Evolutionary conservation across 2,888 invertebrate species (phyloP).

Genomic region (Xylophagus ater): DNA sequence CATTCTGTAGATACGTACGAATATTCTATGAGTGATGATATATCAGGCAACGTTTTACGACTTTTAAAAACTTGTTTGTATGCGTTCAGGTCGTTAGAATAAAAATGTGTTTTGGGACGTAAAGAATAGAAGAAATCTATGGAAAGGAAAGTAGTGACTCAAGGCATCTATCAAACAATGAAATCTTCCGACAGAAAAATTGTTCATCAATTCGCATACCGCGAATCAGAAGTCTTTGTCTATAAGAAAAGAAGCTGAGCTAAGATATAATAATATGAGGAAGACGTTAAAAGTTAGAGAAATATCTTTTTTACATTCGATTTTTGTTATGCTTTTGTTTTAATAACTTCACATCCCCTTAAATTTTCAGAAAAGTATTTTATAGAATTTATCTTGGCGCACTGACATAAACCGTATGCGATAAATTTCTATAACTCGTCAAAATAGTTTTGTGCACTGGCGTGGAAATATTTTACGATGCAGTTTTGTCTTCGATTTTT

Average conservation of each 20-base stretch:
- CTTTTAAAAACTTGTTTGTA: constrained; percentile 15
- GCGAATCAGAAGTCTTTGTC: no score
- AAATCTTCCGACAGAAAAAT: no score
- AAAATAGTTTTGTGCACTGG: constrained; percentile 8
- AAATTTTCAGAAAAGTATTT: constrained; percentile 1
- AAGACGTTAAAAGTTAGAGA: constrained; percentile 5
- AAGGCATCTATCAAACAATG: constrained; percentile 2
- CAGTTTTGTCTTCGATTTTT: background rate
- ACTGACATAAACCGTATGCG: background rate
- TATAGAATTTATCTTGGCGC: constrained; percentile 3
- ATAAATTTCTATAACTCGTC: background rate
- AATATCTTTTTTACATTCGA: constrained; percentile 3
- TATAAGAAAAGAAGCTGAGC: background rate
- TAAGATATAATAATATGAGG: background rate
- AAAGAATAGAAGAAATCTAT: constrained; percentile 1
- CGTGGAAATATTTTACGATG: constrained; percentile 10
- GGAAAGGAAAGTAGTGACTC: constrained; percentile 1
- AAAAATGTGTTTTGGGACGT: constrained; percentile 10
- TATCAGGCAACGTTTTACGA: constrained; percentile 14
- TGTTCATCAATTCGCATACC: no score
- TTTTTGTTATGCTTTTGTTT: background rate
- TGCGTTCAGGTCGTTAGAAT: constrained; percentile 14
- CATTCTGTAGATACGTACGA: constrained; percentile 7
- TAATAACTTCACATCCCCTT: constrained; percentile 9
- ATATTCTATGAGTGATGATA: constrained; percentile 9